Percentiles rank a stretch among this genome's conserved stretches.
Evolutionary conservation across 2,888 invertebrate genomes (phyloP).

Genomic region (Cenopis cana): DNA sequence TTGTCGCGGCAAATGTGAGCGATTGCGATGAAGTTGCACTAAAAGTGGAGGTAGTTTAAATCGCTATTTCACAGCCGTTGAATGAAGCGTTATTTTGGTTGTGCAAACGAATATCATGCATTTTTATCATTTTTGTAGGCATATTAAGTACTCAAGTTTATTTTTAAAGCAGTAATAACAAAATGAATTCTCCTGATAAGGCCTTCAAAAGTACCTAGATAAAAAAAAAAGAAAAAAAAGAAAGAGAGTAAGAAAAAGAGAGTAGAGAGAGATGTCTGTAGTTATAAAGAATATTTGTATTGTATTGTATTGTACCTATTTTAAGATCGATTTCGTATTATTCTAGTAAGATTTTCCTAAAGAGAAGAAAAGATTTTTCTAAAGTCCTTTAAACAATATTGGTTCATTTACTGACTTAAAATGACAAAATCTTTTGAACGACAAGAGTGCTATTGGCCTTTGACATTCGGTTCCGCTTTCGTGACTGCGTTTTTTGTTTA

Average conservation of each 20-base stretch:
- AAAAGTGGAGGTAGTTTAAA: slow-evolving; percentile 18
- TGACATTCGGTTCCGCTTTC: slow-evolving; percentile 1
- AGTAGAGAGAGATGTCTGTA: too few relatives aligned
- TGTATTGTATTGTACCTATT: too few relatives aligned
- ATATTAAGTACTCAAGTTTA: too few relatives aligned
- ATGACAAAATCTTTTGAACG: too few relatives aligned
- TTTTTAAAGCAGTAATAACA: too few relatives aligned
- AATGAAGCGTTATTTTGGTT: slow-evolving; percentile 1
- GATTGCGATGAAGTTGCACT: slow-evolving; percentile 19
- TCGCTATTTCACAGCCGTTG: slow-evolving; percentile 2
- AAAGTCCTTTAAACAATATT: not conserved
- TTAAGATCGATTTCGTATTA: too few relatives aligned
- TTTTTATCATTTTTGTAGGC: not conserved
- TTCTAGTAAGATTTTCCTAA: not conserved
- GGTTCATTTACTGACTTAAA: not conserved
- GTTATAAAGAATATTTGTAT: too few relatives aligned
- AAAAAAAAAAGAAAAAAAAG: too few relatives aligned
- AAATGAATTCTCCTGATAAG: too few relatives aligned
- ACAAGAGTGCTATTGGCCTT: slow-evolving; percentile 3
- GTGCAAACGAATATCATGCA: not conserved
- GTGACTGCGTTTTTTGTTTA: not conserved
- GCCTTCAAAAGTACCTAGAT: too few relatives aligned
- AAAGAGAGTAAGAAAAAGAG: too few relatives aligned
- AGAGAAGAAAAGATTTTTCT: too few relatives aligned
- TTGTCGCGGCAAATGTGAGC: slow-evolving; percentile 33